Percentiles rank a stretch among this genome's conserved stretches.
Evolutionary conservation across 1,140 invertebrate genomes (phyloP).

Genomic region (Leptestheria dahalacensis): DNA sequence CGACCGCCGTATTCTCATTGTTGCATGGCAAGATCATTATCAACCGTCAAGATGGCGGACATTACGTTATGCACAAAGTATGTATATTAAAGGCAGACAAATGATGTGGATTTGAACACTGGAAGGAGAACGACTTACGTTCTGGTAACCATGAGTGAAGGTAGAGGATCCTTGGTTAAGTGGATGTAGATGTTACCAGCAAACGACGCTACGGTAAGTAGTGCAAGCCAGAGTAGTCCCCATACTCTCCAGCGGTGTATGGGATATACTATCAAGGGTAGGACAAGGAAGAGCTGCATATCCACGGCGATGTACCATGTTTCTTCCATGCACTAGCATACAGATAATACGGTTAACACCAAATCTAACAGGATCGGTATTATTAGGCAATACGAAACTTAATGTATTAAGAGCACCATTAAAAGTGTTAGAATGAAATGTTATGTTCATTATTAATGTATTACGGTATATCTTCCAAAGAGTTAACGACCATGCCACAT

Average conservation of each 20-base stretch:
- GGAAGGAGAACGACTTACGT: background rate
- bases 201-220: background rate
- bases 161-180: background rate
- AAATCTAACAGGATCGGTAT: too few species aligned
- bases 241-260: slow-evolving; percentile 5
- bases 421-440: too few species aligned
- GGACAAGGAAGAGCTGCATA: slow-evolving; percentile 36
- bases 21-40: background rate
- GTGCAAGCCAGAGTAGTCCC: background rate
- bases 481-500: too few species aligned
- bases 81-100: too few species aligned
- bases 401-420: too few species aligned
- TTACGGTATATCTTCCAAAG: too few species aligned
- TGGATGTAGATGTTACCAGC: background rate
- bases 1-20: too few species aligned
- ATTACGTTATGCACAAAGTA: too few species aligned
- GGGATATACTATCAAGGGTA: slow-evolving; percentile 24
- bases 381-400: slow-evolving; percentile 9
- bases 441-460: too few species aligned
- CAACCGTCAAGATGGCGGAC: background rate
- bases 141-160: background rate
- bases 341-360: slow-evolving; percentile 11
- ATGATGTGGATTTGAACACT: too few species aligned
- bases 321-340: slow-evolving; percentile 38
- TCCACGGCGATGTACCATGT: slow-evolving; percentile 42